Percentiles rank a stretch among this genome's conserved stretches.
Evolutionary conservation across 2,888 invertebrate species (phyloP).

Genomic region (Drosophila barbarae): DNA sequence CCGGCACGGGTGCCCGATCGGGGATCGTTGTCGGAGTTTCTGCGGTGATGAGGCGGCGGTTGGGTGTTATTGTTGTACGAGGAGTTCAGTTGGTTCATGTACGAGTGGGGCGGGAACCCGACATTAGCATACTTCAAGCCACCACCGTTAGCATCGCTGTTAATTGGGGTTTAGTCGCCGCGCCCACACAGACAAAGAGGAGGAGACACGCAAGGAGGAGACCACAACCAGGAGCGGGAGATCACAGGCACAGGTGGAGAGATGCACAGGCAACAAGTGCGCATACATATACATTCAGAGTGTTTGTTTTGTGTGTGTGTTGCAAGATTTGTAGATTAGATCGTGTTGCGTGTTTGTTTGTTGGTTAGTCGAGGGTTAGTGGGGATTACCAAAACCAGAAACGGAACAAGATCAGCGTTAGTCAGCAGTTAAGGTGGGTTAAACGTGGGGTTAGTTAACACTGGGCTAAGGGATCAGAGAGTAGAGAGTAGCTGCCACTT

Average conservation of each 20-base stretch:
- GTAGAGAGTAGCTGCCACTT: conserved; percentile 42
- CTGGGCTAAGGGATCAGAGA: background rate
- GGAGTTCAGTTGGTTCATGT: conserved; percentile 78
- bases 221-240: conserved; percentile 50
- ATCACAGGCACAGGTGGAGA: conserved; percentile 40
- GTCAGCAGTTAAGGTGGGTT: conserved; percentile 7
- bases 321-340: too few species aligned
- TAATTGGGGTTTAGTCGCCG: conserved; percentile 29
- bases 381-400: conserved; percentile 14
- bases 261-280: conserved; percentile 19
- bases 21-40: conserved; percentile 78
- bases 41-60: conserved; percentile 73
- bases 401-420: conserved; percentile 9
- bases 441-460: background rate
- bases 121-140: conserved; percentile 84
- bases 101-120: conserved; percentile 81
- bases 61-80: conserved; percentile 77
- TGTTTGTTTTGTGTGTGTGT: conserved; percentile 28
- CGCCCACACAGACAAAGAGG: conserved; percentile 34
- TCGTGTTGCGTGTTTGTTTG: conserved; percentile 5
- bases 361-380: conserved; percentile 8
- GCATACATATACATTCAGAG: conserved; percentile 20
- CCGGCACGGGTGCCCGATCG: conserved; percentile 77
- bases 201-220: conserved; percentile 46
- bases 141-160: conserved; percentile 74